These are phyloP conservation scores for Drosophila pseudoananassae DNA, from an alignment of 1,140 invertebrate genomes.

Conservation along the genomic window DNA sequence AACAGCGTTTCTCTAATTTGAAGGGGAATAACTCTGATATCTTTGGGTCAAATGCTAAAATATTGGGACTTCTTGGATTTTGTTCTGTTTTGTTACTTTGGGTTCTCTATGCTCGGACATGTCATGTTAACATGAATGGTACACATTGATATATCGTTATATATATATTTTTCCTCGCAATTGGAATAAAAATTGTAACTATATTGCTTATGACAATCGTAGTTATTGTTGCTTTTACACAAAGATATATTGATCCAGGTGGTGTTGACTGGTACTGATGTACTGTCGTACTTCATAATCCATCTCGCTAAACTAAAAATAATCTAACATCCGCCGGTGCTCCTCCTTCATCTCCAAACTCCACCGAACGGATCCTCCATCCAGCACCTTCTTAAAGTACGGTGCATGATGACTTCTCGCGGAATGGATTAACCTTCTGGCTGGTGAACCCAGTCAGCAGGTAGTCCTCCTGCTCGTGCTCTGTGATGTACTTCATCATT, in stretches of 20 bases:
- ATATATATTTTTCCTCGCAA: conserved; percentile 30
- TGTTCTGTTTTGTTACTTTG: conserved; percentile 7
- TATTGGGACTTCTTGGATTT: conserved; percentile 18
- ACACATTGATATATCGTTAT: conserved; percentile 47
- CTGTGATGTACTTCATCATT: conserved; percentile 96
- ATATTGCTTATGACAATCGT: conserved; percentile 62
- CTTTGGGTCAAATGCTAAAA: conserved; percentile 61
- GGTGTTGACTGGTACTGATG: conserved; percentile 53
- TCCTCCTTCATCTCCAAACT: neutral
- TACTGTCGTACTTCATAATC: conserved; percentile 28
- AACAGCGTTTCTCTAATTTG: conserved; percentile 25
- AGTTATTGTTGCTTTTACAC: conserved; percentile 43
- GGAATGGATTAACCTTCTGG: conserved; percentile 98
- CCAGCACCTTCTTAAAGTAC: conserved; percentile 87
- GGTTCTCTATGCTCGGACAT: conserved; percentile 20
- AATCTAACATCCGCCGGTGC: conserved; percentile 33
- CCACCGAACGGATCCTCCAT: neutral
- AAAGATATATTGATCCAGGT: conserved; percentile 56
- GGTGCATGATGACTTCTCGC: conserved; percentile 96
- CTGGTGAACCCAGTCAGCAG: conserved; percentile 97
- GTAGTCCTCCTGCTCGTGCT: conserved; percentile 97
- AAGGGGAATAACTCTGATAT: conserved; percentile 57
- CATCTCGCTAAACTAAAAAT: conserved; percentile 52
- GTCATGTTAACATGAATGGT: conserved; percentile 29
- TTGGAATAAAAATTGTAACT: conserved; percentile 35